phyloP scores from a whole-genome alignment of 2,888 invertebrate species.

The Cephus runcator region DNA sequence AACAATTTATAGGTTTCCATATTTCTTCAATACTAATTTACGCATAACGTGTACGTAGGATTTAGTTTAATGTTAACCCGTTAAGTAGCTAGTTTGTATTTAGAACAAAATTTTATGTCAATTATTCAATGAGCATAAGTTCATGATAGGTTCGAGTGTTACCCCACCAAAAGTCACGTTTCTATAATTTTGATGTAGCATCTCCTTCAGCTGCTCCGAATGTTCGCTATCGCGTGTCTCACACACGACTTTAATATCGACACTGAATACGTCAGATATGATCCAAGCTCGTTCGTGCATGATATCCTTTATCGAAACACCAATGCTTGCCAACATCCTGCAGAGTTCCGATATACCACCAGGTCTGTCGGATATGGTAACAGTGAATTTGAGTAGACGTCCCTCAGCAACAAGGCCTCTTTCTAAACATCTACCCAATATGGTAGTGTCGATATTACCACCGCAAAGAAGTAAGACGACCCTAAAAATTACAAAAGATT shows the following conservation, averaged over 20 bases:
- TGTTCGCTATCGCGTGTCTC: slow-evolving; percentile 89
- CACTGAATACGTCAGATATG: slow-evolving; percentile 86
- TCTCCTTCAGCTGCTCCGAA: slow-evolving; percentile 71
- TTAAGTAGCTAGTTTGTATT: too few species aligned
- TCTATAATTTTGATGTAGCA: slow-evolving; percentile 70
- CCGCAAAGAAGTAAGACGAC: slow-evolving; percentile 87
- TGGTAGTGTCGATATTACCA: slow-evolving; percentile 93
- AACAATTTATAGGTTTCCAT: background rate
- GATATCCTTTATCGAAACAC: slow-evolving; percentile 94
- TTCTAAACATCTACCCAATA: slow-evolving; percentile 88
- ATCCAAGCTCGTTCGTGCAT: slow-evolving; percentile 97
- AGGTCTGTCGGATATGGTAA: slow-evolving; percentile 86
- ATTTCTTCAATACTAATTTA: background rate
- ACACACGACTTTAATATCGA: slow-evolving; percentile 86
- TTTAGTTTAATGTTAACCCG: background rate
- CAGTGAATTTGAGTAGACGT: slow-evolving; percentile 78
- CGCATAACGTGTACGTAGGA: background rate
- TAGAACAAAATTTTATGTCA: too few species aligned
- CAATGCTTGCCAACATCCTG: slow-evolving; percentile 77
- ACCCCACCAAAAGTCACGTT: slow-evolving; percentile 67
- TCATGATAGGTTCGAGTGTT: background rate
- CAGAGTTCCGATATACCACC: slow-evolving; percentile 90
- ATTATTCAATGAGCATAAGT: background rate
- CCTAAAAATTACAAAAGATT: slow-evolving; percentile 66
- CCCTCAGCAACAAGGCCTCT: slow-evolving; percentile 90